Evolutionary conservation across 2,888 invertebrate species (phyloP).

Genomic region (Eledone cirrhosa): DNA sequence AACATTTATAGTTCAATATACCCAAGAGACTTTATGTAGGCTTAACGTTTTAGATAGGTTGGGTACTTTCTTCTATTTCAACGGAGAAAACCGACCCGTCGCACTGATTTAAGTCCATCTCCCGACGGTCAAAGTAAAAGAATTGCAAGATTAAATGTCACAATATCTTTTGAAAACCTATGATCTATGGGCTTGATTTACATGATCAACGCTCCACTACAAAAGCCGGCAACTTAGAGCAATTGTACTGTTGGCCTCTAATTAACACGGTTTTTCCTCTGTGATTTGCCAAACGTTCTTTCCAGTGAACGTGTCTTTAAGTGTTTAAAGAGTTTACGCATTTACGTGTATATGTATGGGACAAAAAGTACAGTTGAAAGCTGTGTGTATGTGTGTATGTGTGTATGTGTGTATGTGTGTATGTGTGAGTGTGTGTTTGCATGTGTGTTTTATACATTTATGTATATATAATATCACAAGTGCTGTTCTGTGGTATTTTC

Average conservation of each 20-base stretch:
- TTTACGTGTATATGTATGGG: too few species aligned
- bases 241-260: slow-evolving; percentile 22
- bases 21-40: too few species aligned
- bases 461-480: too few species aligned
- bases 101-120: slow-evolving; percentile 19
- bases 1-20: too few species aligned
- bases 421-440: background rate
- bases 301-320: too few species aligned
- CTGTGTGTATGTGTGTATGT: background rate
- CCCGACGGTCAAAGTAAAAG: slow-evolving; percentile 1
- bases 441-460: too few species aligned
- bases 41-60: too few species aligned
- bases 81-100: background rate
- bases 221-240: slow-evolving; percentile 14
- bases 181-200: slow-evolving; percentile 22
- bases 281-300: slow-evolving; percentile 4
- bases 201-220: background rate
- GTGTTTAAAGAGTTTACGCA: too few species aligned
- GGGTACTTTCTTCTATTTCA: too few species aligned
- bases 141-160: slow-evolving; percentile 21
- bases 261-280: slow-evolving; percentile 21
- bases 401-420: background rate
- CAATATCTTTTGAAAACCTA: slow-evolving; percentile 13
- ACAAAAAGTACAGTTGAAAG: too few species aligned
- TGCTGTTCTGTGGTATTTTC: too few species aligned